Conservation (phyloP, 2,888 invertebrate species). For the Resseliella maxima region DNA sequence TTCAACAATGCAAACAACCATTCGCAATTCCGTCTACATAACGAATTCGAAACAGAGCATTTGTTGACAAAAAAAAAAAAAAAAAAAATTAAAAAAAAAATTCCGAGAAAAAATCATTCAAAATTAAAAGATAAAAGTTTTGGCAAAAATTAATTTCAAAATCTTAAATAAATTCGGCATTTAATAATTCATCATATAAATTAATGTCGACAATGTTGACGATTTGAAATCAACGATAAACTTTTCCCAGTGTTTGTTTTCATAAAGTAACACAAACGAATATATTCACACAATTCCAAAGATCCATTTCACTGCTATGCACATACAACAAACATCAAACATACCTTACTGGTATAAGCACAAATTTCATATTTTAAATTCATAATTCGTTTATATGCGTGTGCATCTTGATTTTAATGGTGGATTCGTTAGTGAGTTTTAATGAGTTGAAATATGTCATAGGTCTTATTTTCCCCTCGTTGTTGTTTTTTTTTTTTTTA, state of each 20-base stretch:
- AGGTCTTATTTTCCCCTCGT: not conserved
- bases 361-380: no score
- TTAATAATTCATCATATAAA: no score
- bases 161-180: no score
- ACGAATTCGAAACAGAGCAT: not conserved
- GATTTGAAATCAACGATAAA: not conserved
- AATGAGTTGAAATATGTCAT: constrained; percentile 1
- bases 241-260: not conserved
- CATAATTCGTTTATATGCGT: not conserved
- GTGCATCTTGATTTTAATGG: not conserved
- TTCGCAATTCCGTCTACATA: not conserved
- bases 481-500: not conserved
- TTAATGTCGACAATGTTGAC: not conserved
- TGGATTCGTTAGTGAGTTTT: not conserved
- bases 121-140: not conserved
- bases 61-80: not conserved
- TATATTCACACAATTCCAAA: not conserved
- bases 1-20: not conserved
- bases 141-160: not conserved
- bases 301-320: not conserved
- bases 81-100: not conserved
- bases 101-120: not conserved
- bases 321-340: no score
- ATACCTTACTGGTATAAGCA: no score
- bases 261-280: not conserved